phyloP scores from a whole-genome alignment of 2,888 invertebrate genomes.

The Drosophila paracracens region DNA sequence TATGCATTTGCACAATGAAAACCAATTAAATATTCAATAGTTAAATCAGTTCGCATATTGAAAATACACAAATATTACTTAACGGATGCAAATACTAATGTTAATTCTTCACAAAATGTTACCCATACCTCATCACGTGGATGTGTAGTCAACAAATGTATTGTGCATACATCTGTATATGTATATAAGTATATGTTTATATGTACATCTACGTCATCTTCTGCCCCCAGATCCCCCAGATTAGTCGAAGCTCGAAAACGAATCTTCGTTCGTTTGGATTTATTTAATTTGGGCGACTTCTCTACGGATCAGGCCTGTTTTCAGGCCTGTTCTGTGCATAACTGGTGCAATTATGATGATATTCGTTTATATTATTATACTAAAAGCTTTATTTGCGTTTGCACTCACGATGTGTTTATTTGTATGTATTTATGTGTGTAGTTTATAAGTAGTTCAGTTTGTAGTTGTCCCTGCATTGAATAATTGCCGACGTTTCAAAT shows the following conservation, averaged over 20 bases:
- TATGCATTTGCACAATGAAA: neutral
- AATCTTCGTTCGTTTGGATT: constrained; percentile 7
- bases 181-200: neutral
- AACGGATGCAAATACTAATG: neutral
- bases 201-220: neutral
- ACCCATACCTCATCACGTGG: neutral
- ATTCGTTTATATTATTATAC: constrained; percentile 29
- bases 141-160: neutral
- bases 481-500: constrained; percentile 55
- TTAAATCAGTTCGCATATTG: neutral
- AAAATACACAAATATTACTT: neutral
- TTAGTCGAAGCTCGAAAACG: neutral
- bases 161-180: neutral
- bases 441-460: constrained; percentile 29
- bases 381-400: constrained; percentile 24
- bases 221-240: neutral
- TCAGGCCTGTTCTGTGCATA: constrained; percentile 16
- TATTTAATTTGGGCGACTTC: constrained; percentile 19
- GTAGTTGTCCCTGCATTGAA: constrained; percentile 39
- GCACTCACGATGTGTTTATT: constrained; percentile 8
- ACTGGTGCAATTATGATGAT: constrained; percentile 24
- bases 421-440: constrained; percentile 8
- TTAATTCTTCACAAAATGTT: neutral
- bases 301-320: neutral
- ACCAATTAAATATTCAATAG: neutral